Base-by-base conservation (phyloP, 2,797 vertebrate species). In the Emys orbicularis region DNA sequence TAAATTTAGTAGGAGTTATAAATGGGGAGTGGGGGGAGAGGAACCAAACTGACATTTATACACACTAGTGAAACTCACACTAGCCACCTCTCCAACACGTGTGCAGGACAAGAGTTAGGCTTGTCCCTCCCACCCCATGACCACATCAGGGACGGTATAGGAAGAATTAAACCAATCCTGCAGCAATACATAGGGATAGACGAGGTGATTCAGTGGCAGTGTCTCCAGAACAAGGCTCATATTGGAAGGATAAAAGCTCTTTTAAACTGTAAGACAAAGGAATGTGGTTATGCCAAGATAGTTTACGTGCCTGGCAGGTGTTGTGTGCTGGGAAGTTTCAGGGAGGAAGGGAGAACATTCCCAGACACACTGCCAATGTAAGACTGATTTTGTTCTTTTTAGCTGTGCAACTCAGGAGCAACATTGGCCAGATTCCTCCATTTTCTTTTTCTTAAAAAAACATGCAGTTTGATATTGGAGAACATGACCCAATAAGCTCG, bases 41-140 rank as follows among this genome's bases (percentile, higher is more conserved):
- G 29, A 89, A 95, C 87, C 34, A 93, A 92, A 27, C 4, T 91
- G 81, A 41, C 19, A 83, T 53, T 31, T 59, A 5, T 41, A 52
- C 1, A 21, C 3, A 8, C 8, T 34, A 87, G 83, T 65, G 1
- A 1, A 21, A 41, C 84, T 50, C 0, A 11, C 1, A 6, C 0
- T 52, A 47, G 44, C 23, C 5, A 90, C 13, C 31, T 86, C 85
- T 47, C 3, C 76, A 18, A 2, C 6, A 41, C 3, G 15, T 68
- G 89, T 44, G 61, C 74, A 21, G 1, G 89, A 65, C 10, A 91
- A 4, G 83, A 79, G 86, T 5, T 37, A 59, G 65, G 49, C 8
- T 5, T 2, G 1, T 5, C 52, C 23, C 83, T 85, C 59, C 89
- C 27, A 72, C 41, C 23, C n/a, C 3, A 6, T 87, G 50, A 37